phyloP scores from a whole-genome alignment of 2,888 invertebrate species.

The Notodonta ziczac region DNA sequence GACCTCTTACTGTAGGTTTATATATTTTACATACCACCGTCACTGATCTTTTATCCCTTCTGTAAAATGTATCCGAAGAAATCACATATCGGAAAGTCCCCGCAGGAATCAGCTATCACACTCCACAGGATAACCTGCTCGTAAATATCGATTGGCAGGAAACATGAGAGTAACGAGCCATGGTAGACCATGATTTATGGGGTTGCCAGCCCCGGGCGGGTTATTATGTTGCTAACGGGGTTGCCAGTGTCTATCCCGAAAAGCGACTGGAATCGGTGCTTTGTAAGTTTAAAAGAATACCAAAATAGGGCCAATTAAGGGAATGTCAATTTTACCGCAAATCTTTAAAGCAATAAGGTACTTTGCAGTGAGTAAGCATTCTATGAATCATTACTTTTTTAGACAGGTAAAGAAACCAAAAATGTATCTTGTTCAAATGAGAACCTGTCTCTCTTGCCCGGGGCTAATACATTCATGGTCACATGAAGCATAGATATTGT shows the following conservation, averaged over 20 bases:
- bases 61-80: not conserved
- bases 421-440: too few species aligned
- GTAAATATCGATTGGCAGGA: conserved; percentile 51
- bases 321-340: too few species aligned
- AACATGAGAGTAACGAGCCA: conserved; percentile 47
- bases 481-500: not conserved
- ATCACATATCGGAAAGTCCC: not conserved
- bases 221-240: conserved; percentile 26
- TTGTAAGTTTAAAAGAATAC: too few species aligned
- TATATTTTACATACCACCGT: not conserved
- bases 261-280: not conserved
- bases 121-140: conserved; percentile 33
- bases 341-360: too few species aligned
- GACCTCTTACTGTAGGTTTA: too few species aligned
- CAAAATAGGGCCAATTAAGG: too few species aligned
- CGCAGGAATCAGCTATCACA: conserved; percentile 11
- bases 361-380: too few species aligned
- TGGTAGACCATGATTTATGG: conserved; percentile 43
- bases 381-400: too few species aligned
- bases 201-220: conserved; percentile 3
- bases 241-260: not conserved
- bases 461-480: not conserved
- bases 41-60: not conserved
- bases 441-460: not conserved
- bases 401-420: too few species aligned